Conservation (phyloP, 2,113 vertebrate genomes). For the Odobenus rosmarus region DNA sequence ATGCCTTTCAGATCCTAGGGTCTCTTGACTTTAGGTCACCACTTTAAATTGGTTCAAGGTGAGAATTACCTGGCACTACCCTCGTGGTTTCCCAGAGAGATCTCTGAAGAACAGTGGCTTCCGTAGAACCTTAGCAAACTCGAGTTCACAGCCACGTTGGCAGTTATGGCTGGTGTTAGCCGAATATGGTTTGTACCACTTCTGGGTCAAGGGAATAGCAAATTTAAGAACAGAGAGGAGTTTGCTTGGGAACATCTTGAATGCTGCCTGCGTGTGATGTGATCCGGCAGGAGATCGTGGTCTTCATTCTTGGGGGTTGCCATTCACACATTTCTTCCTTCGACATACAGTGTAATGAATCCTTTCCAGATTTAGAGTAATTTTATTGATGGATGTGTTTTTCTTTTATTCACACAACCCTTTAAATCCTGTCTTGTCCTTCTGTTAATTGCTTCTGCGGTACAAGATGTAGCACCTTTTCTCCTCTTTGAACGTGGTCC, state of each 20-base stretch:
- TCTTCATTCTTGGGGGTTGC: slow-evolving; percentile 77
- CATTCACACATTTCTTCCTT: slow-evolving; percentile 25
- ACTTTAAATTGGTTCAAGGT: slow-evolving; percentile 16
- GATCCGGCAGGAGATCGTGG: background rate
- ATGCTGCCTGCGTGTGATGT: background rate
- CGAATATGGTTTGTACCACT: background rate
- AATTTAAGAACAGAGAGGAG: background rate
- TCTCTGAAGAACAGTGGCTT: slow-evolving; percentile 1
- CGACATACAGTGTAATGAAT: background rate
- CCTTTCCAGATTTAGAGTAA: slow-evolving; percentile 21
- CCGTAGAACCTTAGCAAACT: slow-evolving; percentile 34
- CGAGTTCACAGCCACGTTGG: slow-evolving; percentile 1
- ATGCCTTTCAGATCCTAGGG: slow-evolving; percentile 12
- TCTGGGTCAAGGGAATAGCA: background rate
- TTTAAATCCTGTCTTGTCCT: slow-evolving; percentile 61
- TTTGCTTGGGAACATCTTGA: background rate
- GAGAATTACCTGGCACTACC: slow-evolving; percentile 16
- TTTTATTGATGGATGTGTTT: slow-evolving; percentile 53
- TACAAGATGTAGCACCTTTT: slow-evolving; percentile 61
- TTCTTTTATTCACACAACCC: slow-evolving; percentile 38
- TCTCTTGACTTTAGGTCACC: background rate
- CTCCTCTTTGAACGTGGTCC: slow-evolving; percentile 69
- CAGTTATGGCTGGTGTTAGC: background rate
- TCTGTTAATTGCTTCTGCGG: slow-evolving; percentile 65
- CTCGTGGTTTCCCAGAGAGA: background rate